Evolutionary conservation across 2,888 invertebrate genomes (phyloP).

Genomic region (Athalia cordata): DNA sequence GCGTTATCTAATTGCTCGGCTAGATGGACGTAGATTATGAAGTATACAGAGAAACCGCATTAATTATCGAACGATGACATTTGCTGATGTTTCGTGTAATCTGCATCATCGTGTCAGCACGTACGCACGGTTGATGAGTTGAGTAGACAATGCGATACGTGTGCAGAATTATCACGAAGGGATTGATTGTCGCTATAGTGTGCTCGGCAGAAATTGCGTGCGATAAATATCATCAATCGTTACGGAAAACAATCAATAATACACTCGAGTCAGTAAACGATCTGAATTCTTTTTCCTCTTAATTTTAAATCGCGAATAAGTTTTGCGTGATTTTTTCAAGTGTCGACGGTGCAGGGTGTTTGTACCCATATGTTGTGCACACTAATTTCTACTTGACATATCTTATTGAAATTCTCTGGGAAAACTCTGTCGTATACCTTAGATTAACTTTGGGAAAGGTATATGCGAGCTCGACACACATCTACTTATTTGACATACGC

Average conservation of each 20-base stretch:
- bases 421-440: no score
- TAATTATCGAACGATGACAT: not conserved
- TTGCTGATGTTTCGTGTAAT: conserved; percentile 14
- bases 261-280: no score
- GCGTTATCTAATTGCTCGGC: not conserved
- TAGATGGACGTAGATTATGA: not conserved
- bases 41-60: not conserved
- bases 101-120: not conserved
- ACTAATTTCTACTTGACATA: no score
- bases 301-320: no score
- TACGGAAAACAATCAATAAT: no score
- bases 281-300: not conserved
- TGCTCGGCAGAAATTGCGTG: conserved; percentile 10
- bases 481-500: no score
- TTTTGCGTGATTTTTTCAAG: no score
- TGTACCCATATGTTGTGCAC: no score
- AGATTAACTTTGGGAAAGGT: no score
- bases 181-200: not conserved
- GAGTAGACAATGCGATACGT: not conserved
- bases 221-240: not conserved
- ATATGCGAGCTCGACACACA: no score
- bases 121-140: not conserved
- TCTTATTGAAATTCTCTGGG: no score
- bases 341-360: no score
- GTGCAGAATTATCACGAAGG: not conserved